Conservation (phyloP, 2,888 invertebrate genomes). For the Timema podura region DNA sequence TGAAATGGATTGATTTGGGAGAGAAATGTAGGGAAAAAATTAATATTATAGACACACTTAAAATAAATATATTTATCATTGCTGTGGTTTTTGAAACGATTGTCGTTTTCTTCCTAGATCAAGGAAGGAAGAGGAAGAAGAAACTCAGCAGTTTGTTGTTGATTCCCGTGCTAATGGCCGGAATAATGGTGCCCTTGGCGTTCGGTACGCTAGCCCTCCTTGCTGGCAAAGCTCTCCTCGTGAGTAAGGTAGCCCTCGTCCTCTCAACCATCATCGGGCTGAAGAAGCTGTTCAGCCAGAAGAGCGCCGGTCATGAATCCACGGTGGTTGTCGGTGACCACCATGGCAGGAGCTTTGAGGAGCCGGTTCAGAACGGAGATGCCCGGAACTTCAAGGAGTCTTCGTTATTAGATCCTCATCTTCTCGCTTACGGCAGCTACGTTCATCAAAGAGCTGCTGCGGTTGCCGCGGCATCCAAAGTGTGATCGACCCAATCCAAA, state of each 20-base stretch:
- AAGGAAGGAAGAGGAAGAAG: conserved; percentile 60
- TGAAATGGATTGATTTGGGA: too few relatives aligned
- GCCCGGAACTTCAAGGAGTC: conserved; percentile 35
- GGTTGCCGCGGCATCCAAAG: too few relatives aligned
- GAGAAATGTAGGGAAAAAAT: too few relatives aligned
- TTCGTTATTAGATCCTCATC: conserved; percentile 40
- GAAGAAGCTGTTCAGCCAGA: conserved; percentile 67
- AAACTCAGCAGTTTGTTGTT: conserved; percentile 69
- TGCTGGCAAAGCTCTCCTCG: conserved; percentile 81
- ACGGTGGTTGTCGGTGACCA: conserved; percentile 40
- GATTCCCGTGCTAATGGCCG: conserved; percentile 74
- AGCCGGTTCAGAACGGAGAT: conserved; percentile 34
- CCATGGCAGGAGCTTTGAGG: conserved; percentile 38
- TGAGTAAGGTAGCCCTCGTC: conserved; percentile 77
- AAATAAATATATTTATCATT: too few relatives aligned
- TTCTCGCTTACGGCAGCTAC: conserved; percentile 61
- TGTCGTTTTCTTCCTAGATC: too few relatives aligned
- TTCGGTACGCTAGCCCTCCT: conserved; percentile 76
- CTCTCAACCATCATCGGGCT: conserved; percentile 77
- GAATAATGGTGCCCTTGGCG: conserved; percentile 76
- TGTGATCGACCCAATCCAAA: too few relatives aligned
- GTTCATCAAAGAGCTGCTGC: conserved; percentile 12
- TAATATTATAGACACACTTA: too few relatives aligned
- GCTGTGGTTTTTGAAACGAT: too few relatives aligned
- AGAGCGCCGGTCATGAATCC: conserved; percentile 43